A percentile compares a stretch with the other conserved stretches of the same genome.
These are phyloP conservation scores for Tetraneura akinire DNA, from an alignment of 1,140 invertebrate genomes.

Conservation along the genomic window DNA sequence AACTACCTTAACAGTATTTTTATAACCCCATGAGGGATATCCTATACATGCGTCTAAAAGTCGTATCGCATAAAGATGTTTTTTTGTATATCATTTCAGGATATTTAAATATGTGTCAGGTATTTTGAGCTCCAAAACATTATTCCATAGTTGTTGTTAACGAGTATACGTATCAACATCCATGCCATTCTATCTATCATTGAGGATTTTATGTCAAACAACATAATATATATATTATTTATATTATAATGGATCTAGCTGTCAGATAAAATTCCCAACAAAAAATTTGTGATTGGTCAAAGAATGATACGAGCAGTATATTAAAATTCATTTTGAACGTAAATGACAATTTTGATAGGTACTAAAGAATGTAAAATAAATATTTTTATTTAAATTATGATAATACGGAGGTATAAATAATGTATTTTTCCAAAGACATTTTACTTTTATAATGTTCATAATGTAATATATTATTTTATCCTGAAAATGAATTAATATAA, in stretches of 20 bases:
- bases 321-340: too few species aligned
- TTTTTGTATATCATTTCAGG: background rate
- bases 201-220: too few species aligned
- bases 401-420: too few species aligned
- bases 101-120: background rate
- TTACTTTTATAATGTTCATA: too few species aligned
- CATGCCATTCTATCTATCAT: background rate
- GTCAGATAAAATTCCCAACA: background rate
- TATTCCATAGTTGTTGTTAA: background rate
- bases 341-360: too few species aligned
- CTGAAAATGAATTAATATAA: too few species aligned
- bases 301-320: too few species aligned
- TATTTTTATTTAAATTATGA: too few species aligned
- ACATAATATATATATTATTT: too few species aligned
- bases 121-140: background rate
- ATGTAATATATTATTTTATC: too few species aligned
- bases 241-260: background rate
- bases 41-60: background rate
- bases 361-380: too few species aligned
- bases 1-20: background rate
- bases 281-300: conserved; percentile 17
- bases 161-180: background rate
- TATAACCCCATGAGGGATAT: background rate
- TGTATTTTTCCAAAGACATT: too few species aligned
- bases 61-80: background rate